A percentile compares a stretch with the other conserved stretches of the same genome.
Evolutionary conservation across 1,140 invertebrate genomes (phyloP).

Genomic region (Lepidotrigona ventralis): DNA sequence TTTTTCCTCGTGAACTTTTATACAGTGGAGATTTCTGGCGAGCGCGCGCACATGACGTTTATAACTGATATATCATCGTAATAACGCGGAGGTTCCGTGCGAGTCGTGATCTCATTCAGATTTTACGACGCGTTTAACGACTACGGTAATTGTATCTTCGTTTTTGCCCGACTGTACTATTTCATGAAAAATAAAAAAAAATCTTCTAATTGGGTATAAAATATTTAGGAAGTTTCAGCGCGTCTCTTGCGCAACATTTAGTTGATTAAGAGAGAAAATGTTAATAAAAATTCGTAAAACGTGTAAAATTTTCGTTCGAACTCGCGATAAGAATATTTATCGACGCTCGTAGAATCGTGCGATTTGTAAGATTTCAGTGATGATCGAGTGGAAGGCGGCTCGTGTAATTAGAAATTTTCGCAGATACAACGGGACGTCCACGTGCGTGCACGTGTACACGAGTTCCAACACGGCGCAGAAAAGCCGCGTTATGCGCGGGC

Average conservation of each 20-base stretch:
- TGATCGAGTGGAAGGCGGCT: neutral
- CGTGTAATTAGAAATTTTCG: neutral
- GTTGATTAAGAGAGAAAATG: too few species aligned
- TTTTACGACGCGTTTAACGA: neutral
- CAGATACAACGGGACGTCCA: conserved; percentile 8
- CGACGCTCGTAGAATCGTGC: too few species aligned
- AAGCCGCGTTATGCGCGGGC: conserved; percentile 62
- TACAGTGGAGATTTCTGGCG: neutral
- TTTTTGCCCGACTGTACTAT: neutral
- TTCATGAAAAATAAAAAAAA: neutral
- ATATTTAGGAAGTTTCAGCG: too few species aligned
- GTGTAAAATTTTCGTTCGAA: too few species aligned
- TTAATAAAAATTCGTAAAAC: too few species aligned
- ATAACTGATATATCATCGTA: neutral
- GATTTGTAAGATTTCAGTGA: too few species aligned
- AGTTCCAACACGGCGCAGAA: conserved; percentile 33
- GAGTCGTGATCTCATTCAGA: neutral
- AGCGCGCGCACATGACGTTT: neutral
- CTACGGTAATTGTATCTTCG: too few species aligned
- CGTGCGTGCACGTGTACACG: conserved; percentile 28
- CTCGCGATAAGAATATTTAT: too few species aligned
- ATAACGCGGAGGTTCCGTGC: neutral
- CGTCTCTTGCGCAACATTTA: too few species aligned
- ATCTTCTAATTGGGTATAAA: neutral
- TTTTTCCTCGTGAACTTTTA: neutral